Conservation (phyloP, 2,888 invertebrate genomes). For the Sylvicola cinctus region DNA sequence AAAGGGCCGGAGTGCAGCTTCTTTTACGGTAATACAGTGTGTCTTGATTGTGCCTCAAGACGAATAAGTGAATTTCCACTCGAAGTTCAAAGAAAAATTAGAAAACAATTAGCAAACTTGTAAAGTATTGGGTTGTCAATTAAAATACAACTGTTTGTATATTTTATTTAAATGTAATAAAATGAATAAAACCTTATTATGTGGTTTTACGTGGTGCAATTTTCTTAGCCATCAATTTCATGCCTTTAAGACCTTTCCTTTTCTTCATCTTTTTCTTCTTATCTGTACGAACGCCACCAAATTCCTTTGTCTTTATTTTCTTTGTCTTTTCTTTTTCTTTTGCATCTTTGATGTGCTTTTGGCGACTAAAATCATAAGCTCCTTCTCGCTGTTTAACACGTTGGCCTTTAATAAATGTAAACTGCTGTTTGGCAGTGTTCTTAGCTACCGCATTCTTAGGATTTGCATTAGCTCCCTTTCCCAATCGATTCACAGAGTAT, state of each 20-base stretch:
- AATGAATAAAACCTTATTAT: background rate
- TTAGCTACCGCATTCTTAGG: background rate
- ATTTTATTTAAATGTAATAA: background rate
- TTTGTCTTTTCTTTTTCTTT: too few relatives aligned
- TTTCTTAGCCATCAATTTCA: constrained; percentile 18
- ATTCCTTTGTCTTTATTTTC: background rate
- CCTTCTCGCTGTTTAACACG: background rate
- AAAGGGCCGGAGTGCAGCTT: constrained; percentile 54
- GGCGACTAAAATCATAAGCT: too few relatives aligned
- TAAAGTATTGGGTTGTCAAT: background rate
- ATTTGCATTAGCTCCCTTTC: constrained; percentile 7
- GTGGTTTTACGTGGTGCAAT: constrained; percentile 15
- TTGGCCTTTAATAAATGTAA: background rate
- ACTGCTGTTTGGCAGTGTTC: background rate
- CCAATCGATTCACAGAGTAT: constrained; percentile 16
- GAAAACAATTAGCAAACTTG: background rate
- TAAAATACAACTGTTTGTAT: background rate
- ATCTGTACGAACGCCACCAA: background rate
- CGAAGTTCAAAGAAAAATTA: background rate
- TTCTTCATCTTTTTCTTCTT: constrained; percentile 5
- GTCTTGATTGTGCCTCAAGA: constrained; percentile 40
- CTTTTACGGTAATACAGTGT: constrained; percentile 55
- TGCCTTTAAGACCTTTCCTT: constrained; percentile 14
- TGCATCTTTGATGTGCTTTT: too few relatives aligned
- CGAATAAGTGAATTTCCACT: background rate